Evolutionary conservation across 2,113 vertebrate species (phyloP).

Genomic region (Lycaon pictus): DNA sequence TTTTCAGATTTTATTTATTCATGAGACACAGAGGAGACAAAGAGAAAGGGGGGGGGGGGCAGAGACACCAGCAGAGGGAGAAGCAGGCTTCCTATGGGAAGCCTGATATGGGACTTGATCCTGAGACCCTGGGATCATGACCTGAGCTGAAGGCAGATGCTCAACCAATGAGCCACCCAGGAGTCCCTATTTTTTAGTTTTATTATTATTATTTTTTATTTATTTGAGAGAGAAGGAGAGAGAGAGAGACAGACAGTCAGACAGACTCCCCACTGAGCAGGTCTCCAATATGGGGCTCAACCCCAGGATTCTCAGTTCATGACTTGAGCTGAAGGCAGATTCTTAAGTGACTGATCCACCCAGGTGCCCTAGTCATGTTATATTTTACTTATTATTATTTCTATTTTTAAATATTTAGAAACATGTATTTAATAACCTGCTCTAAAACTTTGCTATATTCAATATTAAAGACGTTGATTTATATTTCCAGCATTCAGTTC

Average conservation of each 20-base stretch:
- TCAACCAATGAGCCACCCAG: too few relatives aligned
- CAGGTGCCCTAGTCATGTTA: neutral
- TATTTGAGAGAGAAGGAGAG: neutral
- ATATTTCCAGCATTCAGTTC: slow-evolving; percentile 1
- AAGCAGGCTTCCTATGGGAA: too few relatives aligned
- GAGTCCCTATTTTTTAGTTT: too few relatives aligned
- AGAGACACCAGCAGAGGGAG: too few relatives aligned
- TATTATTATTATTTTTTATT: neutral
- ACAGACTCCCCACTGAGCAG: neutral
- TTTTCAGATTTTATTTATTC: neutral
- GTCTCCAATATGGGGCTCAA: neutral
- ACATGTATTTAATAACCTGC: neutral
- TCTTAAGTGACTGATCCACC: neutral
- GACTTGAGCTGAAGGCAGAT: neutral
- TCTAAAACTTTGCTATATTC: slow-evolving; percentile 24
- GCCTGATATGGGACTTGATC: too few relatives aligned
- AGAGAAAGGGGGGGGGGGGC: too few relatives aligned
- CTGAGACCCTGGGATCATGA: too few relatives aligned
- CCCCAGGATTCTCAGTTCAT: neutral
- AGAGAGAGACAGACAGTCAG: too few relatives aligned
- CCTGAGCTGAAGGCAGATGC: too few relatives aligned
- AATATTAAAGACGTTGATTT: slow-evolving; percentile 15
- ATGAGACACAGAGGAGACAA: too few relatives aligned
- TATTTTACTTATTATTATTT: neutral
- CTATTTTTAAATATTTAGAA: too few relatives aligned